A percentile compares a stretch with the other conserved stretches of the same genome.
Evolutionary conservation across 2,113 vertebrate species (phyloP).

Genomic region (Isichthys henryi): DNA sequence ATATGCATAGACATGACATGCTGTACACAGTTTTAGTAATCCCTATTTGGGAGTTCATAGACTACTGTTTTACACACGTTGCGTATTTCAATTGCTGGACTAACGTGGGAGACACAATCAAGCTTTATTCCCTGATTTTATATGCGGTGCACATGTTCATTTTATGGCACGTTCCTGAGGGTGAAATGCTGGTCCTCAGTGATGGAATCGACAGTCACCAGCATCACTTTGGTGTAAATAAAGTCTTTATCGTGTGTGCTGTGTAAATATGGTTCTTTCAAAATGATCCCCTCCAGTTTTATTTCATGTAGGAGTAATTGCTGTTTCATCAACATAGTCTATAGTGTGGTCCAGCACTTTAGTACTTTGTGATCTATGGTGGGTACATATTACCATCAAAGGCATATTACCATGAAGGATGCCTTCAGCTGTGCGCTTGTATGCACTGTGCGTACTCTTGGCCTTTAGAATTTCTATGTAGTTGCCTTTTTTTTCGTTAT

Average conservation of each 20-base stretch:
- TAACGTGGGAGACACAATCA: slow-evolving; percentile 1
- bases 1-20: slow-evolving; percentile 18
- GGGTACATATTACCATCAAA: neutral
- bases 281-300: neutral
- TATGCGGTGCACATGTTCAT: neutral
- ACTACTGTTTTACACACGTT: slow-evolving; percentile 39
- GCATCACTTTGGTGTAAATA: neutral
- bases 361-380: neutral
- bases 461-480: neutral
- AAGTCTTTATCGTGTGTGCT: neutral
- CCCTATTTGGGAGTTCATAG: slow-evolving; percentile 30
- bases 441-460: neutral
- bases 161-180: neutral
- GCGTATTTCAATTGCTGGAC: slow-evolving; percentile 33
- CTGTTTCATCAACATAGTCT: neutral
- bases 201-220: neutral
- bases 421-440: neutral
- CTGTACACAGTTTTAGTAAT: slow-evolving; percentile 18
- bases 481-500: neutral
- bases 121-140: slow-evolving; percentile 14
- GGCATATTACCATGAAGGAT: neutral
- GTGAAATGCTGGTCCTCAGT: neutral
- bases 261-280: neutral
- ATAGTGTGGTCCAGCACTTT: neutral
- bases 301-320: neutral